A percentile compares a stretch with the other conserved stretches of the same genome.
phyloP scores from a whole-genome alignment of 1,140 invertebrate species.

The Belonocnema kinseyi region DNA sequence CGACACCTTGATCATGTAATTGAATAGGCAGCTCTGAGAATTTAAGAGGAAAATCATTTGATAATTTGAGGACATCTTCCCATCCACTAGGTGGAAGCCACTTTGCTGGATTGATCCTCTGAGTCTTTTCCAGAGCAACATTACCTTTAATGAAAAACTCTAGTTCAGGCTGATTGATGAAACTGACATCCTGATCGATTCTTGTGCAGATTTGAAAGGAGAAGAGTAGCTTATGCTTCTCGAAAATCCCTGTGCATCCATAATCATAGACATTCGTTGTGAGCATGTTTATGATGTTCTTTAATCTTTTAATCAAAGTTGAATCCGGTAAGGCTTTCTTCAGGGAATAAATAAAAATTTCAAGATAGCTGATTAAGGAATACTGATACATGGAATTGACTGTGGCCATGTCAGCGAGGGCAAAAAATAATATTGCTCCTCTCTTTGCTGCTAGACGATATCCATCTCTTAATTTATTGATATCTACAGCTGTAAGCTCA shows the following conservation, averaged over 20 bases:
- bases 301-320: slow-evolving; percentile 81
- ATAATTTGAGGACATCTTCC: slow-evolving; percentile 87
- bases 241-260: slow-evolving; percentile 93
- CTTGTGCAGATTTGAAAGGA: slow-evolving; percentile 93
- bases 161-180: slow-evolving; percentile 83
- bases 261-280: slow-evolving; percentile 93
- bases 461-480: slow-evolving; percentile 87
- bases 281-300: slow-evolving; percentile 88
- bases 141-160: slow-evolving; percentile 94
- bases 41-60: slow-evolving; percentile 80
- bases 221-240: slow-evolving; percentile 91
- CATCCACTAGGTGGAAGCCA: slow-evolving; percentile 85
- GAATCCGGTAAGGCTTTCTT: slow-evolving; percentile 87
- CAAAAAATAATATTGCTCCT: slow-evolving; percentile 93
- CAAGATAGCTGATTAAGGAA: slow-evolving; percentile 86
- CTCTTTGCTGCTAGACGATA: slow-evolving; percentile 88
- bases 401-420: slow-evolving; percentile 88
- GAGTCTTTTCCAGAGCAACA: slow-evolving; percentile 84
- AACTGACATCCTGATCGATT: slow-evolving; percentile 82
- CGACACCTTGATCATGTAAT: slow-evolving; percentile 76
- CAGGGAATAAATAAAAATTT: slow-evolving; percentile 88
- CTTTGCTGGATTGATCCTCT: slow-evolving; percentile 78
- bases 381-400: slow-evolving; percentile 96
- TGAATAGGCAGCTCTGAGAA: slow-evolving; percentile 83
- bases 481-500: slow-evolving; percentile 83